Evolutionary conservation across 2,113 vertebrate species (phyloP), one percentile per base, ranked within the genome.

Genomic region (Henicopernis longicauda): DNA sequence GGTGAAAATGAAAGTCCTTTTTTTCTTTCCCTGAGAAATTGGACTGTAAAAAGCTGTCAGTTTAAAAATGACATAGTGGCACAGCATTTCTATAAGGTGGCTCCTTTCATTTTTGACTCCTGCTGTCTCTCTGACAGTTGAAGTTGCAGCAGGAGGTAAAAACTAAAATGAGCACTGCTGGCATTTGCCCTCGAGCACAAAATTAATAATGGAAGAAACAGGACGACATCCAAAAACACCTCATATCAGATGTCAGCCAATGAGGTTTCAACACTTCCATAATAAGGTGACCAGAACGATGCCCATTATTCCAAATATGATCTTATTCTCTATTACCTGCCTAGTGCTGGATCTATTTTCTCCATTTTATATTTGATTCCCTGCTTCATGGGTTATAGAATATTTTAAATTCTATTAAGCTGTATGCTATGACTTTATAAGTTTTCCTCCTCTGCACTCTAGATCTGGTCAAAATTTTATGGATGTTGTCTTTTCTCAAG

Each of bases 201-300:
- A 98, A 98, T 98, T 98, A 98, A 98, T 98, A 98, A 98, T 98
- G 97, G 97, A 98, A 97, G 97, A 96, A 98, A 97, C 95, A 87
- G 96, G 89, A 84, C 18, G 29, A 97, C 86, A 97, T 96, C 97
- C 95, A 93, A 95, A 98, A 98, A 67, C 27, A 86, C 93, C 89
- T 92, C 25, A 16, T 97, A 96, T 97, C 96, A 86, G 95, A 86
- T 97, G 93, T 95, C 97, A 97, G 32, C 88, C 97, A 95, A 94
- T 94, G 82, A 95, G 95, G 79, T 94, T 96, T 97, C 96, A 93
- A 94, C 86, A 54, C 26, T 93, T 91, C 94, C 81, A 81, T 97
- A 98, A 98, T 97, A 95, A 96, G 83, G 62, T 96, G 97, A 96
- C 96, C 96, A 96, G 92, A 89, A 95, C 62, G 72, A 90, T 97